Evolutionary conservation across 2,113 vertebrate species (phyloP).

Genomic region (Takifugu bimaculatus): DNA sequence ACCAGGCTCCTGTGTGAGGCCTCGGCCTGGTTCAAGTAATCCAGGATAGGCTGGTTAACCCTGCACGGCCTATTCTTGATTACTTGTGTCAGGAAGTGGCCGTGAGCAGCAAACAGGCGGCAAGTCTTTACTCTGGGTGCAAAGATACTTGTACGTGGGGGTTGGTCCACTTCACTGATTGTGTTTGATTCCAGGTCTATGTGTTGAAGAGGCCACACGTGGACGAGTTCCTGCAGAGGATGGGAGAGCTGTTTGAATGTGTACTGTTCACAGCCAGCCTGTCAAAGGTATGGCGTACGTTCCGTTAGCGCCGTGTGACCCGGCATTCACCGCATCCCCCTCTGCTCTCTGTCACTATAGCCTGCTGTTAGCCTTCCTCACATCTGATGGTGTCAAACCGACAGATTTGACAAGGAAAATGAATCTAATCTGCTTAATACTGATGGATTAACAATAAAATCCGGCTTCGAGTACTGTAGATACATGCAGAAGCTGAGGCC

Average conservation of each 20-base stretch:
- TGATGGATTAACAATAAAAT: no score
- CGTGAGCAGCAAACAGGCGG: conserved; percentile 30
- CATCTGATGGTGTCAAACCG: background rate
- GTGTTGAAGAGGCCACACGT: conserved; percentile 90
- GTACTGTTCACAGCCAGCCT: conserved; percentile 90
- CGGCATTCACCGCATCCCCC: conserved; percentile 14
- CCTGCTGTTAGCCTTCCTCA: conserved; percentile 9
- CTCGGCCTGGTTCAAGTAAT: conserved; percentile 93
- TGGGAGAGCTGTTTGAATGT: conserved; percentile 90
- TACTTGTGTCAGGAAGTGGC: conserved; percentile 88
- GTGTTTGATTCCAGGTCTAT: conserved; percentile 76
- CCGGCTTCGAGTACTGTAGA: no score
- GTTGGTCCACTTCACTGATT: background rate
- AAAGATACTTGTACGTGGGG: background rate
- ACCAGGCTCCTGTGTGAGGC: conserved; percentile 42
- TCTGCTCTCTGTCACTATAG: conserved; percentile 28
- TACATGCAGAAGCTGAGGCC: no score
- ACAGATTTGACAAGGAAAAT: no score
- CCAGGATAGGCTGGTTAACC: conserved; percentile 96
- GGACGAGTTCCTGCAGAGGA: conserved; percentile 85
- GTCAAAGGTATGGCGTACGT: conserved; percentile 76
- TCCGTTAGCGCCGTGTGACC: background rate
- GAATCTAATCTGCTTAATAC: no score
- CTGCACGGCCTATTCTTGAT: conserved; percentile 91
- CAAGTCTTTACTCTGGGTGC: background rate